Conservation (phyloP, 2,113 vertebrate genomes). For the Carassius gibelio region DNA sequence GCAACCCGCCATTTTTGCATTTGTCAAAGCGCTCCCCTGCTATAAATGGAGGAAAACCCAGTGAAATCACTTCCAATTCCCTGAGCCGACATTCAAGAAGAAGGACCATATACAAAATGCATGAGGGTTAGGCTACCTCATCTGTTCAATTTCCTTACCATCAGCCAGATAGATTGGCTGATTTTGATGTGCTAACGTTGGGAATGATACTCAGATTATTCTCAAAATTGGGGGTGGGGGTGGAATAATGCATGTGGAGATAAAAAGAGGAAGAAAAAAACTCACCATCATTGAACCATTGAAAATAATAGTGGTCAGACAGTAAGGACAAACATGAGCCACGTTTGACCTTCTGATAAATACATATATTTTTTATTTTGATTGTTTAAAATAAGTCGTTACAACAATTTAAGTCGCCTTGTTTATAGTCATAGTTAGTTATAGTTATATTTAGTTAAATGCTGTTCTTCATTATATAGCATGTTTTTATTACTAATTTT, state of each 20-base stretch:
- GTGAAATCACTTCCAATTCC: conserved; percentile 61
- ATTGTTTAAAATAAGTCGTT: conserved; percentile 54
- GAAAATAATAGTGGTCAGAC: conserved; percentile 62
- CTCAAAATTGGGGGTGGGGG: conserved; percentile 51
- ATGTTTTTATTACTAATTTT: not conserved
- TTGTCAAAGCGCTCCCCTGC: conserved; percentile 61
- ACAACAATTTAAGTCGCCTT: not conserved
- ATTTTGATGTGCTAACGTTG: conserved; percentile 71
- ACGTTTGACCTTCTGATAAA: conserved; percentile 73
- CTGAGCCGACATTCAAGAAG: conserved; percentile 57
- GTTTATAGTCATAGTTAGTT: not conserved
- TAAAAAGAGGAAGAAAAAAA: conserved; percentile 53
- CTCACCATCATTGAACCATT: conserved; percentile 61
- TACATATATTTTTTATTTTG: conserved; percentile 59
- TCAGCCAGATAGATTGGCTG: conserved; percentile 75
- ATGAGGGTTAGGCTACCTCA: conserved; percentile 74
- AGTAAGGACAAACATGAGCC: conserved; percentile 65
- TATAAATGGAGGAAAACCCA: conserved; percentile 63
- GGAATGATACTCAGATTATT: conserved; percentile 79
- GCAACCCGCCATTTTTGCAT: conserved; percentile 69
- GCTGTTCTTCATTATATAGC: too few relatives aligned
- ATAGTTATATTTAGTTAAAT: not conserved
- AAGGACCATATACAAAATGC: conserved; percentile 75
- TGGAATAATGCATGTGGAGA: conserved; percentile 65
- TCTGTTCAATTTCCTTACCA: conserved; percentile 81